Base-by-base conservation (phyloP, 2,797 vertebrate species). In the Apogon hyalosoma region DNA sequence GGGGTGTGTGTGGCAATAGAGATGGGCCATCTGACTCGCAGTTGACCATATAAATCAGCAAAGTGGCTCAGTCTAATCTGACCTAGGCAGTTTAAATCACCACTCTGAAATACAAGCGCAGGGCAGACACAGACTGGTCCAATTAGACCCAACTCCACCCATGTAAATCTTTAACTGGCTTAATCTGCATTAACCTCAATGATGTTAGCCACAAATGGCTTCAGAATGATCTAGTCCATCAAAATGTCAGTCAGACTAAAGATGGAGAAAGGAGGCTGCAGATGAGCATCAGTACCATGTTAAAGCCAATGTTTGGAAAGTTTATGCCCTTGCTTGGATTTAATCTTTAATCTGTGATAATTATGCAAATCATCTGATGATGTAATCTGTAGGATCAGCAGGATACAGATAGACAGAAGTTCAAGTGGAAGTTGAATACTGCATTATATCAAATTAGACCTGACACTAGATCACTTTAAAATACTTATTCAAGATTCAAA, bases 11-110 rank as follows among this genome's bases (percentile, higher is more conserved):
- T 84, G 80, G 82, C 70, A 82, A 83, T 82, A 79, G 86, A 86
- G 87, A 89, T 85, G 77, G 85, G 69, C 87, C 78, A 89, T 86
- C 83, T 84, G 86, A 92, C 88, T 87, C 88, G 85, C 84, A 89
- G 89, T 88, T 85, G 80, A 87, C 85, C 84, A 88, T 64, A 88
- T 93, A 91, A 93, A 93, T 93, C 88, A 89, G 74, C 33, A 8
- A 65, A 84, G 83, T 82, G 78, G 82, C 78, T 88, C 77, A 64
- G 85, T 79, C 79, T 87, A 85, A 90, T 79, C 86, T 87, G 85
- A 85, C 77, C 84, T 71, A 73, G 81, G 80, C 81, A 63, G 80
- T 74, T 72, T 82, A 83, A 90, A 90, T 87, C 79, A 86, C 83
- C 76, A 65, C 73, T 81, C 66, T 68, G 63, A 86, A 85, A 87